Base-by-base conservation (phyloP, 2,888 invertebrate genomes). In the Lamellibrachia columna region DNA sequence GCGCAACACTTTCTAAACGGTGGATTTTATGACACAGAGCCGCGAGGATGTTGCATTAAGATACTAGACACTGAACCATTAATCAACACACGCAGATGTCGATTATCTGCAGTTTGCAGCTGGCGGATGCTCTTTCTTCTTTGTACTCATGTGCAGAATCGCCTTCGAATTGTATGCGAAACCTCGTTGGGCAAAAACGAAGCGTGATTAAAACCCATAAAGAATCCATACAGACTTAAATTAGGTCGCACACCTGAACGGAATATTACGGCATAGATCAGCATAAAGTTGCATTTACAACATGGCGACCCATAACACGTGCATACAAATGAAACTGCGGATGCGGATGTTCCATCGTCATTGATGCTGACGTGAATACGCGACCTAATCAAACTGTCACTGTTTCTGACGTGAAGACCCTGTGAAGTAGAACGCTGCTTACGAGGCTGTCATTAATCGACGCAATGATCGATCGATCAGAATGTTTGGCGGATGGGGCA, bases 201-300 rank as follows among this genome's bases (percentile, higher is more conserved):
- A 75, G 75, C 75, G 22, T 75, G 75, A 75, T 75, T 75, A 75
- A 75, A 75, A 75, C 75, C 15, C n/a, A 75, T 75, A 75, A 75
- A 75, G 75, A 75, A 75, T 15, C 75, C 3, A 3, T 75, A n/a
- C 15, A 75, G n/a, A 75, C 22, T 15, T 2, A n/a, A 6, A 75
- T 75, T 75, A 22, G 75, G 75, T n/a, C 3, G 75, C 75, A 75
- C 6, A 15, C 15, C 15, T 75, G 22, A 75, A 75, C n/a, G 22
- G 75, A 75, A 75, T 75, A 75, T 75, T 75, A n/a, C 75, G n/a
- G 75, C 22, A 22, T 75, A 75, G 55, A 55, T 75, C 15, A 75
- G 22, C n/a, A 22, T 75, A 75, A 75, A n/a, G 22, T 75, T n/a
- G n/a, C 75, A 75, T 75, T 75, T 75, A 75, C 75, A 75, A n/a